Conservation (phyloP, 2,797 vertebrate genomes). For the Pseudochirops corinnae region DNA sequence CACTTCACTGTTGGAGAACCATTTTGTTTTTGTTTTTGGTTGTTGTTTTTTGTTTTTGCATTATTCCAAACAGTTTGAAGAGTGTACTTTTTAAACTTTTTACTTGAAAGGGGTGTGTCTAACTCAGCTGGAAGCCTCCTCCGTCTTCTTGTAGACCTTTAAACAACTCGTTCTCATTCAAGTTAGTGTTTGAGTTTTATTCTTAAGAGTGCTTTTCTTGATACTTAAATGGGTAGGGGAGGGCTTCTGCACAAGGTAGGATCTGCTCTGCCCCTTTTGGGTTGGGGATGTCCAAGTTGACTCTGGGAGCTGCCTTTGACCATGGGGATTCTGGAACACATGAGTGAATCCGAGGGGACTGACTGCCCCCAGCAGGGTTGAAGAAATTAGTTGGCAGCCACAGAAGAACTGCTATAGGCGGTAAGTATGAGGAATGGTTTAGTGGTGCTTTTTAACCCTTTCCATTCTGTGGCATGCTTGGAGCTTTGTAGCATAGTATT, state of each 20-base stretch:
- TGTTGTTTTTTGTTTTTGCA: not conserved
- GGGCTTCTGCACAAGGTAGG: not conserved
- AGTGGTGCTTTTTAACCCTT: conserved; percentile 17
- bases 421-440: conserved; percentile 35
- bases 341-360: not conserved
- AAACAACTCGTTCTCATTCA: conserved; percentile 33
- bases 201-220: conserved; percentile 24
- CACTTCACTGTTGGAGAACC: conserved; percentile 1
- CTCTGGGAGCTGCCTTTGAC: conserved; percentile 12
- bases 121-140: not conserved
- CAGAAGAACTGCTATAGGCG: conserved; percentile 29
- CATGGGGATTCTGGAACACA: not conserved
- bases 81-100: conserved; percentile 31
- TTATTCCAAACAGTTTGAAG: conserved; percentile 2
- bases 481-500: conserved; percentile 42
- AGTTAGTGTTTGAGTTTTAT: conserved; percentile 19
- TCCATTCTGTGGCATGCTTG: not conserved
- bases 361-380: not conserved
- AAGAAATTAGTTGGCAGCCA: conserved; percentile 35
- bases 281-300: not conserved
- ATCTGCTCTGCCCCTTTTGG: not conserved
- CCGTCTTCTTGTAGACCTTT: conserved; percentile 28
- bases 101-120: conserved; percentile 13
- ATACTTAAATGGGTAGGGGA: conserved; percentile 3
- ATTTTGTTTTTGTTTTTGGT: not conserved